Conservation (phyloP, 2,888 invertebrate species). For the Tromatobia lineatoria region DNA sequence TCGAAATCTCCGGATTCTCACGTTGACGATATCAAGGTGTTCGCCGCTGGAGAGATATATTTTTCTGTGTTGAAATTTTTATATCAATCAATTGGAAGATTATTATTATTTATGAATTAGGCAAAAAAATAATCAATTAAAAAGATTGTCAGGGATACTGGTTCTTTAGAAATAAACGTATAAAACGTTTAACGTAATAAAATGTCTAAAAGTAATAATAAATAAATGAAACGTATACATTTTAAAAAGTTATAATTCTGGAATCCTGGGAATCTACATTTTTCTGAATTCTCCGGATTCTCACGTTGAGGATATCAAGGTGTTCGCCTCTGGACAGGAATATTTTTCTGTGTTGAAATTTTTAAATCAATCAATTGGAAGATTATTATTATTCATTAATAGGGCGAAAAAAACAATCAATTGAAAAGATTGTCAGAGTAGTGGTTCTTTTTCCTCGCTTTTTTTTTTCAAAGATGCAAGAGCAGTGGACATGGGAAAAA, state of each 20-base stretch:
- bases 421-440: no score
- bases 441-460: conserved; percentile 30
- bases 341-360: conserved; percentile 8
- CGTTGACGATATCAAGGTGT: not conserved
- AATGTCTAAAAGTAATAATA: no score
- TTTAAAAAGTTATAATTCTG: not conserved
- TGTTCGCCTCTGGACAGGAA: not conserved
- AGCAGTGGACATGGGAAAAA: conserved; percentile 84
- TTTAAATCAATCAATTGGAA: conserved; percentile 29
- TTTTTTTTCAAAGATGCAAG: conserved; percentile 81
- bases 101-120: conserved; percentile 28
- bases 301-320: not conserved
- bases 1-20: not conserved
- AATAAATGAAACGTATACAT: no score
- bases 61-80: conserved; percentile 5
- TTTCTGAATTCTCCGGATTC: not conserved
- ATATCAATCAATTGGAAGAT: conserved; percentile 29
- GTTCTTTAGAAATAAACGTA: no score
- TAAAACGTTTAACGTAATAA: no score
- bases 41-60: not conserved
- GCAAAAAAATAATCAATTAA: no score
- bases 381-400: conserved; percentile 36
- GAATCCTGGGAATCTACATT: not conserved
- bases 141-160: no score
- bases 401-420: no score